Conservation (phyloP, 2,113 vertebrate genomes). For the Jacana jacana region DNA sequence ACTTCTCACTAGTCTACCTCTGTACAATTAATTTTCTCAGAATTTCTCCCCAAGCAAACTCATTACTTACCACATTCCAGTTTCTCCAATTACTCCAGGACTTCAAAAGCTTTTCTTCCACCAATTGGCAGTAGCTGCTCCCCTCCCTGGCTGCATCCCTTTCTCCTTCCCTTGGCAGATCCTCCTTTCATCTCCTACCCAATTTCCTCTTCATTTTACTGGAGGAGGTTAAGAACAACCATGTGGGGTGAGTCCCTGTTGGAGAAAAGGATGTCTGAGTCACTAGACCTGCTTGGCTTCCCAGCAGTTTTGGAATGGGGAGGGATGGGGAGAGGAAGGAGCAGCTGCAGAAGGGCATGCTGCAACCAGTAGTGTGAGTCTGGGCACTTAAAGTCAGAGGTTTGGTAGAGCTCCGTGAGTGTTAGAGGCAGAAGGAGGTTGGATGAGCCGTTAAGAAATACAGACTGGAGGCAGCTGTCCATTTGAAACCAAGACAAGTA, state of each 20-base stretch:
- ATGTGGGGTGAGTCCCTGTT: fast-evolving
- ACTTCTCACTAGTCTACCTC: not conserved
- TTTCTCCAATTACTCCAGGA: not conserved
- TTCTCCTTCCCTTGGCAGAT: not conserved
- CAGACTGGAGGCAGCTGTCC: not conserved
- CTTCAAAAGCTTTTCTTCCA: not conserved
- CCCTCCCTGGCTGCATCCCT: not conserved
- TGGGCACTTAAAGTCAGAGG: not conserved
- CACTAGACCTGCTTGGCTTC: not conserved
- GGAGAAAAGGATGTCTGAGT: not conserved
- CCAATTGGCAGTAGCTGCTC: not conserved
- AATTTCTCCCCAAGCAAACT: not conserved
- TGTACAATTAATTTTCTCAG: not conserved
- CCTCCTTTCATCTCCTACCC: not conserved
- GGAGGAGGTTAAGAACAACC: not conserved
- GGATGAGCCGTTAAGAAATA: not conserved
- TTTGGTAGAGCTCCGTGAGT: fast-evolving
- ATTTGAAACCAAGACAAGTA: not conserved
- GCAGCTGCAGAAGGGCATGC: not conserved
- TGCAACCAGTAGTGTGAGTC: not conserved
- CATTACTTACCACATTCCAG: not conserved
- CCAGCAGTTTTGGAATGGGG: not conserved
- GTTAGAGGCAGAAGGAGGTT: not conserved
- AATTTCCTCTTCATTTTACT: not conserved
- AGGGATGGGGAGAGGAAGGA: not conserved